A percentile compares a stretch with the other conserved stretches of the same genome.
Evolutionary conservation across 2,113 vertebrate genomes (phyloP).

Genomic region (Tympanuchus pallidicinctus): DNA sequence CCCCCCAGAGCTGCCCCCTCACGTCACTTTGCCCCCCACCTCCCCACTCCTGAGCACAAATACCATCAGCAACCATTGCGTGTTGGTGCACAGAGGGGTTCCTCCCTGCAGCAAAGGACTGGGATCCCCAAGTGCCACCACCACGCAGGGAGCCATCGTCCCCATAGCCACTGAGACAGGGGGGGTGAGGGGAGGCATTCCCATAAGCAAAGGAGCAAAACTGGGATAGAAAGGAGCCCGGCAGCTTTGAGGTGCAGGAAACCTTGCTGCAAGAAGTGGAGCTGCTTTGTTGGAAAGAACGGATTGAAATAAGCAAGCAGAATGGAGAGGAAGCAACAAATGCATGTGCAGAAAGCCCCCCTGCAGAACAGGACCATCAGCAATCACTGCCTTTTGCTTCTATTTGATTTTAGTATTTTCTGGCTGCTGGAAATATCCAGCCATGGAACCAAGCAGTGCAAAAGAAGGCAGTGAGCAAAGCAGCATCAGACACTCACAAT

Average conservation of each 20-base stretch:
- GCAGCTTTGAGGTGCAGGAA: neutral
- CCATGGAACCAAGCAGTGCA: neutral
- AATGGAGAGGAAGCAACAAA: neutral
- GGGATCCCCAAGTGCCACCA: neutral
- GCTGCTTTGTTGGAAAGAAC: neutral
- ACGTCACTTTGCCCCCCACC: neutral
- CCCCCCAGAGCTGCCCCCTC: neutral
- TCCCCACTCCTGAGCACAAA: neutral
- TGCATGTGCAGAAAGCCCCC: neutral
- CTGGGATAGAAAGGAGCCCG: neutral
- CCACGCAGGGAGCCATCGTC: too few relatives aligned
- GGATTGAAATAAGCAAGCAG: neutral
- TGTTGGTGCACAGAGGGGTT: too few relatives aligned
- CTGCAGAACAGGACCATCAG: rapidly evolving
- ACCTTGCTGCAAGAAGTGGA: neutral
- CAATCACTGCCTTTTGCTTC: neutral
- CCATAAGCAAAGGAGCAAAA: rapidly evolving
- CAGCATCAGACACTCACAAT: neutral
- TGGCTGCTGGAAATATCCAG: neutral
- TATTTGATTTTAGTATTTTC: neutral
- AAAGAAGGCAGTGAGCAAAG: rapidly evolving
- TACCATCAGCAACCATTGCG: too few relatives aligned
- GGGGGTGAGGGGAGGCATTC: neutral
- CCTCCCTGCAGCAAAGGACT: too few relatives aligned
- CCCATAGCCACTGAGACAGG: too few relatives aligned